phyloP scores from a whole-genome alignment of 1,140 invertebrate genomes.

The Grapholita molesta region DNA sequence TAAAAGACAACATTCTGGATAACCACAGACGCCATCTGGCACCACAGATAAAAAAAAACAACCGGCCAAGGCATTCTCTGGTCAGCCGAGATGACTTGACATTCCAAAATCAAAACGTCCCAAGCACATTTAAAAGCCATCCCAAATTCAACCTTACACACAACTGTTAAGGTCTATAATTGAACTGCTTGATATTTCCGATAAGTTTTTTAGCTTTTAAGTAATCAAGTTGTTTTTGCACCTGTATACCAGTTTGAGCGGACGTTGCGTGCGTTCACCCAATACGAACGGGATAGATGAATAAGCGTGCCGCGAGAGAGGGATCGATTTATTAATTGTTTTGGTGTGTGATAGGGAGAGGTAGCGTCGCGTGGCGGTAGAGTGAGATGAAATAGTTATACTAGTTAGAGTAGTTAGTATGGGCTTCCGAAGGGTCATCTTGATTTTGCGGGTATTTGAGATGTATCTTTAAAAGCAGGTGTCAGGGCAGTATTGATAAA shows the following conservation, averaged over 20 bases:
- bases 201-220: background rate
- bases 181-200: background rate
- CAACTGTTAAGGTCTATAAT: background rate
- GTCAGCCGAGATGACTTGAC: constrained; percentile 9
- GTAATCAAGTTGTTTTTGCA: constrained; percentile 41
- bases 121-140: background rate
- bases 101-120: background rate
- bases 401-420: constrained; percentile 32
- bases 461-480: background rate
- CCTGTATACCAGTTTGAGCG: constrained; percentile 58
- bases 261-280: constrained; percentile 57
- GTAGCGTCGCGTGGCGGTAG: constrained; percentile 53
- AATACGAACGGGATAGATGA: constrained; percentile 32
- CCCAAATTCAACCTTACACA: background rate
- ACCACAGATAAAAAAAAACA: background rate
- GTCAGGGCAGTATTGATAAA: background rate
- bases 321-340: constrained; percentile 23
- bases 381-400: constrained; percentile 29
- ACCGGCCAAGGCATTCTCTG: background rate
- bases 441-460: background rate
- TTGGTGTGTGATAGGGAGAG: constrained; percentile 22
- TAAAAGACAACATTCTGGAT: constrained; percentile 1
- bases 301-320: constrained; percentile 51
- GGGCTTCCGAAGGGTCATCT: constrained; percentile 11
- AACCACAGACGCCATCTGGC: constrained; percentile 12